A percentile compares a stretch with the other conserved stretches of the same genome.
Conservation (phyloP, 2,888 invertebrate species). For the Volucella zonaria region DNA sequence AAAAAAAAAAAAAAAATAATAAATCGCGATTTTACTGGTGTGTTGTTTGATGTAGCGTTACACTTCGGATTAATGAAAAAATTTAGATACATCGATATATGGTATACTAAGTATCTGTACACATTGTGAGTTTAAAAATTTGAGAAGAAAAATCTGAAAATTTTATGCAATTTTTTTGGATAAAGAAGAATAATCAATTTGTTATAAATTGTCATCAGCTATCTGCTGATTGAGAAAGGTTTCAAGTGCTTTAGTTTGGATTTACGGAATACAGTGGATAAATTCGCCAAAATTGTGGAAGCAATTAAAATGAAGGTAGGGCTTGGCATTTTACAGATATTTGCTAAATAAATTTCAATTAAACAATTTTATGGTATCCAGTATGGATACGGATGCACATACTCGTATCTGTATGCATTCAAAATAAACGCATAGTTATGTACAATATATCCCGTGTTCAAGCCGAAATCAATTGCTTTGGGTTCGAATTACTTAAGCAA, state of each 20-base stretch:
- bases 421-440: too few relatives aligned
- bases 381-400: too few relatives aligned
- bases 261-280: conserved; percentile 71
- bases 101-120: background rate
- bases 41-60: conserved; percentile 42
- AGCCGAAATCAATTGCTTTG: too few relatives aligned
- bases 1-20: too few relatives aligned
- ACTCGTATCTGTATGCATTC: too few relatives aligned
- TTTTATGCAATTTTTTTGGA: conserved; percentile 32
- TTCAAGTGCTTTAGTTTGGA: conserved; percentile 45
- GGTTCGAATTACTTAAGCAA: too few relatives aligned
- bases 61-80: conserved; percentile 52
- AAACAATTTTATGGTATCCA: too few relatives aligned
- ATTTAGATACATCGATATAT: background rate
- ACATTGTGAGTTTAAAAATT: background rate
- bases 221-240: conserved; percentile 38
- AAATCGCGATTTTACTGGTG: conserved; percentile 39
- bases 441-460: too few relatives aligned
- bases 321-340: background rate
- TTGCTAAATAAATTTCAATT: too few relatives aligned
- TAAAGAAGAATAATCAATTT: conserved; percentile 18
- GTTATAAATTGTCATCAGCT: conserved; percentile 7
- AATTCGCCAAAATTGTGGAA: conserved; percentile 82
- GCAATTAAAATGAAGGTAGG: conserved; percentile 82
- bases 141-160: conserved; percentile 18